phyloP scores from a whole-genome alignment of 2,888 invertebrate genomes.

The Caenorhabditis afra region DNA sequence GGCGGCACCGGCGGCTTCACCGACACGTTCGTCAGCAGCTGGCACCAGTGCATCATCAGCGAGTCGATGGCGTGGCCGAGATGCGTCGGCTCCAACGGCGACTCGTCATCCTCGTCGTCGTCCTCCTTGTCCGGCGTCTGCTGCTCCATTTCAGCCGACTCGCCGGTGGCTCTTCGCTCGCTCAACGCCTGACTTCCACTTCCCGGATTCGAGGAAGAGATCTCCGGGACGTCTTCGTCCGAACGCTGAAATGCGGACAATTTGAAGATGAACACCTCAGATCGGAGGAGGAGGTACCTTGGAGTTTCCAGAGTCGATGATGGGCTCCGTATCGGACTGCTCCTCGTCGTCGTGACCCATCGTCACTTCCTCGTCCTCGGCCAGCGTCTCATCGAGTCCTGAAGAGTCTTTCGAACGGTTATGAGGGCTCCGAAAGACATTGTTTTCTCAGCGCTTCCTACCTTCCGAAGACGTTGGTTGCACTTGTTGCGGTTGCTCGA shows the following conservation, averaged over 20 bases:
- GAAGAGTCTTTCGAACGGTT: background rate
- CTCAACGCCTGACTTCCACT: background rate
- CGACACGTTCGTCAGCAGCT: conserved; percentile 55
- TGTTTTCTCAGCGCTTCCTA: too few relatives aligned
- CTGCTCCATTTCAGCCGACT: background rate
- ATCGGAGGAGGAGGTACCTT: too few relatives aligned
- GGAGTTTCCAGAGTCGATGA: too few relatives aligned
- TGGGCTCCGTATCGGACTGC: too few relatives aligned
- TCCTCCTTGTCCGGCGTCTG: conserved; percentile 6
- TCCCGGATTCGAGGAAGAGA: background rate
- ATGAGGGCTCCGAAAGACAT: too few relatives aligned
- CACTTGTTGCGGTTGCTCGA: too few relatives aligned
- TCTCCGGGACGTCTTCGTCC: too few relatives aligned
- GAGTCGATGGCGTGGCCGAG: conserved; percentile 54
- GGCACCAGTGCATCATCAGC: conserved; percentile 61
- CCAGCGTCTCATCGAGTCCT: background rate
- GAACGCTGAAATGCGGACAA: too few relatives aligned
- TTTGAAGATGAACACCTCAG: too few relatives aligned
- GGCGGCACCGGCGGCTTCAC: conserved; percentile 60
- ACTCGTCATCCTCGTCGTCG: conserved; percentile 38
- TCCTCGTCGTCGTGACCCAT: too few relatives aligned
- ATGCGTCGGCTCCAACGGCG: conserved; percentile 35
- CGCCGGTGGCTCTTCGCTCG: background rate
- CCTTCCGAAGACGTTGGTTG: too few relatives aligned
- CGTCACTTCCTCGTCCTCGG: background rate